These are phyloP conservation scores for Trinectes maculatus DNA, from an alignment of 2,113 vertebrate genomes.

Conservation along the genomic window DNA sequence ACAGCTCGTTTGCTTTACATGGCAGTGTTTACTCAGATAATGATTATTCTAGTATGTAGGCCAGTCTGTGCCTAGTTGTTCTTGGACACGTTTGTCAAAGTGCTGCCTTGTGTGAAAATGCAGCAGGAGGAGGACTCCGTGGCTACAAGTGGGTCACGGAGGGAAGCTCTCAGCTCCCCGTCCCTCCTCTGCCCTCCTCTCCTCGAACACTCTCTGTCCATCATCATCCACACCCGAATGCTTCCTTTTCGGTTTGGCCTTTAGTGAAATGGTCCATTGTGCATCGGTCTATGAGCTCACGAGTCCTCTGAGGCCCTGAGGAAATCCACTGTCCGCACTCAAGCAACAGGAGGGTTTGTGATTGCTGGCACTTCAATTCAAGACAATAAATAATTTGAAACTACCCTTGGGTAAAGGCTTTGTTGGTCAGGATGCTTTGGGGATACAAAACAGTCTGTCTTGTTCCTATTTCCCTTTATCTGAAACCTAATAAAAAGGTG, in stretches of 20 bases:
- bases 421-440: conserved; percentile 16
- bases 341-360: conserved; percentile 18
- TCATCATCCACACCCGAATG: conserved; percentile 62
- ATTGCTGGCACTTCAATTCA: conserved; percentile 51
- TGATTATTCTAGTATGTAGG: conserved; percentile 66
- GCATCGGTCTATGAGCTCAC: conserved; percentile 58
- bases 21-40: conserved; percentile 34
- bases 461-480: conserved; percentile 36
- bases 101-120: conserved; percentile 61
- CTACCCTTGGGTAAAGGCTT: conserved; percentile 38
- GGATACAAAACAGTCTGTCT: neutral
- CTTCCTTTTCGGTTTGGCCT: conserved; percentile 61
- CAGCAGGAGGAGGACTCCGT: conserved; percentile 48
- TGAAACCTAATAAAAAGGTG: conserved; percentile 29
- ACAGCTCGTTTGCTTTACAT: conserved; percentile 35
- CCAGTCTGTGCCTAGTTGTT: conserved; percentile 61
- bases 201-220: conserved; percentile 18
- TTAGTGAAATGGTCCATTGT: conserved; percentile 69
- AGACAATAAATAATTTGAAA: conserved; percentile 37
- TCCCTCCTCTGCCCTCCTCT: conserved; percentile 21
- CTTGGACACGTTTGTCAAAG: conserved; percentile 56
- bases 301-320: conserved; percentile 3
- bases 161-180: conserved; percentile 61
- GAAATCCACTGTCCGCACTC: conserved; percentile 32
- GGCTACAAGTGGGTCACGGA: conserved; percentile 48